phyloP scores from a whole-genome alignment of 2,888 invertebrate genomes.

The Drosophila limbata region DNA sequence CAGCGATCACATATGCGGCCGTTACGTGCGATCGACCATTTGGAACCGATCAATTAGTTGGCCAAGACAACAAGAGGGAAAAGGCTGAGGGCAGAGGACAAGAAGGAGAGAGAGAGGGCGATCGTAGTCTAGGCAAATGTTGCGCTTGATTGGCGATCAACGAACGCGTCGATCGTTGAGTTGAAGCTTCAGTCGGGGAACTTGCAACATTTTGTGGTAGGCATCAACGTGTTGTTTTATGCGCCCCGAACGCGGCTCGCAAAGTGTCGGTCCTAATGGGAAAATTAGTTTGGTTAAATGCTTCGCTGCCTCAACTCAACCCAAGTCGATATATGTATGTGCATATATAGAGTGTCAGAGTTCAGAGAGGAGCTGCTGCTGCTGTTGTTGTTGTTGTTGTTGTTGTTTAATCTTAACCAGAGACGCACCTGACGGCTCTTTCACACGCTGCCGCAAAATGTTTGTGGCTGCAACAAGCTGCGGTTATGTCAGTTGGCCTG shows the following conservation, averaged over 20 bases:
- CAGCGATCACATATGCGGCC: slow-evolving; percentile 52
- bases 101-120: not conserved
- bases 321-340: not conserved
- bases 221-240: slow-evolving; percentile 52
- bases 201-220: slow-evolving; percentile 53
- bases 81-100: not conserved
- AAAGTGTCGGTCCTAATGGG: slow-evolving; percentile 76
- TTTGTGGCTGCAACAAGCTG: slow-evolving; percentile 41
- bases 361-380: slow-evolving; percentile 22
- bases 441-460: slow-evolving; percentile 63
- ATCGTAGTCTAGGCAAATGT: slow-evolving; percentile 51
- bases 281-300: slow-evolving; percentile 77
- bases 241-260: slow-evolving; percentile 45
- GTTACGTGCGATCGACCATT: slow-evolving; percentile 84
- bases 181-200: slow-evolving; percentile 1
- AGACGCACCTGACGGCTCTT: slow-evolving; percentile 69
- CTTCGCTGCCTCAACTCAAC: slow-evolving; percentile 51
- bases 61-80: slow-evolving; percentile 51
- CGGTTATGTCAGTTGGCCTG: slow-evolving; percentile 75
- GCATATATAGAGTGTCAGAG: slow-evolving; percentile 38
- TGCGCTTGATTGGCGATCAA: slow-evolving; percentile 53
- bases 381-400: slow-evolving; percentile 8
- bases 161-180: slow-evolving; percentile 14
- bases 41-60: slow-evolving; percentile 86
- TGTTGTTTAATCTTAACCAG: slow-evolving; percentile 31